phyloP scores from a whole-genome alignment of 1,140 invertebrate genomes.

The Trichomalopsis sarcophagae region DNA sequence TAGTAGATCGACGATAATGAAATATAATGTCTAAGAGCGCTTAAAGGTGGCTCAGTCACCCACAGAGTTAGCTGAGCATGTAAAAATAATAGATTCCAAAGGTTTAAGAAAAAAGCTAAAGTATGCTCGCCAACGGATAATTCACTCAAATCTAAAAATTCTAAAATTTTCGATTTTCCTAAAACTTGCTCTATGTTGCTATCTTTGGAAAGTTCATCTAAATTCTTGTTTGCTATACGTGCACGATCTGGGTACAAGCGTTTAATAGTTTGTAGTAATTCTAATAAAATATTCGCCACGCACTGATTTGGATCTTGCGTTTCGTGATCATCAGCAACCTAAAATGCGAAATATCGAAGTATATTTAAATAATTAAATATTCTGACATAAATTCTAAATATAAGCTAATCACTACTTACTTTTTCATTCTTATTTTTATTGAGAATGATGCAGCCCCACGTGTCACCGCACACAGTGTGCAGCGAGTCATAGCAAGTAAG shows the following conservation, averaged over 20 bases:
- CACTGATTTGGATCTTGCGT: constrained; percentile 63
- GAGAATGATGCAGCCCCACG: constrained; percentile 62
- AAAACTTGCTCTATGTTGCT: constrained; percentile 58
- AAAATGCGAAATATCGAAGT: constrained; percentile 2
- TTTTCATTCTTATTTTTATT: constrained; percentile 57
- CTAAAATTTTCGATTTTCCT: constrained; percentile 61
- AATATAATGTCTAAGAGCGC: constrained; percentile 59
- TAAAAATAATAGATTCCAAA: constrained; percentile 68
- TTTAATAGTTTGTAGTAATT: constrained; percentile 57
- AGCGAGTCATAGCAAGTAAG: constrained; percentile 62
- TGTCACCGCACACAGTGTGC: constrained; percentile 56
- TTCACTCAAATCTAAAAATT: constrained; percentile 65
- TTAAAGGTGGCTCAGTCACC: constrained; percentile 56
- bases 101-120: constrained; percentile 67
- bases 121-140: constrained; percentile 68
- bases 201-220: constrained; percentile 55
- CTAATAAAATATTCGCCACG: constrained; percentile 62
- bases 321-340: constrained; percentile 48
- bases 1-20: constrained; percentile 66
- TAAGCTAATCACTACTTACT: constrained; percentile 43
- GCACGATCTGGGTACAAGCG: constrained; percentile 45
- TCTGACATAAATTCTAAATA: not conserved
- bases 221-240: constrained; percentile 48
- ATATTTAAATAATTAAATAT: constrained; percentile 5
- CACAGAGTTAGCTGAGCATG: constrained; percentile 62